phyloP scores from a whole-genome alignment of 2,797 vertebrate genomes.

The Loriculus beryllinus region DNA sequence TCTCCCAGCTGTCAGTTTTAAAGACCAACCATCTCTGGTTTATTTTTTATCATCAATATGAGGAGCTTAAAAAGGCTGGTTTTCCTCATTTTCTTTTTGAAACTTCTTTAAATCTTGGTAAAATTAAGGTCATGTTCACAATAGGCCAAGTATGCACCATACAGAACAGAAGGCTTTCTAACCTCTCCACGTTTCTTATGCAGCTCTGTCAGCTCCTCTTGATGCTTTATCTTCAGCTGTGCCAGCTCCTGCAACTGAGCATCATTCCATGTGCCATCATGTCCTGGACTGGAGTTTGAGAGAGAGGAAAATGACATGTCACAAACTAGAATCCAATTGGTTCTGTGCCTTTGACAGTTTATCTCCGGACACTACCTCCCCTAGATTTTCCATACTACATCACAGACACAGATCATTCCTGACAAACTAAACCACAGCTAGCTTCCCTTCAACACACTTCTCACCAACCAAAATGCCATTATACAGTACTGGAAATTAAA shows the following conservation, averaged over 20 bases:
- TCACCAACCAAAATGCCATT: neutral
- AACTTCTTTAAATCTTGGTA: neutral
- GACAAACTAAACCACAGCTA: neutral
- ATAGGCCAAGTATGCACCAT: fast-evolving
- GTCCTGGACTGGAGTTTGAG: slow-evolving; percentile 73
- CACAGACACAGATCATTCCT: neutral
- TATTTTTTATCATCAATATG: neutral
- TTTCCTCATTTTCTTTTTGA: neutral
- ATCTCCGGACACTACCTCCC: neutral
- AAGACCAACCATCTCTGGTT: neutral
- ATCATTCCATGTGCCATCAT: slow-evolving; percentile 82
- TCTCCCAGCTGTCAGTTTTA: neutral
- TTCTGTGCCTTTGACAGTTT: neutral
- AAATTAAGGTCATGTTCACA: neutral
- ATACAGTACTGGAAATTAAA: neutral
- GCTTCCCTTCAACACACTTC: neutral
- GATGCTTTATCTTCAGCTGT: slow-evolving; percentile 91
- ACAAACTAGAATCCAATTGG: neutral
- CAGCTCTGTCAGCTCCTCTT: slow-evolving; percentile 94
- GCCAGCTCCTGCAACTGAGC: slow-evolving; percentile 89
- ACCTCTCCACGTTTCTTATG: slow-evolving; percentile 98
- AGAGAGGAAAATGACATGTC: neutral
- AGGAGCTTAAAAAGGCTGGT: neutral
- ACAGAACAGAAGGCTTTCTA: neutral
- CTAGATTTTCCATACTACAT: neutral